phyloP scores from a whole-genome alignment of 2,113 vertebrate species.

The Podarcis raffonei region DNA sequence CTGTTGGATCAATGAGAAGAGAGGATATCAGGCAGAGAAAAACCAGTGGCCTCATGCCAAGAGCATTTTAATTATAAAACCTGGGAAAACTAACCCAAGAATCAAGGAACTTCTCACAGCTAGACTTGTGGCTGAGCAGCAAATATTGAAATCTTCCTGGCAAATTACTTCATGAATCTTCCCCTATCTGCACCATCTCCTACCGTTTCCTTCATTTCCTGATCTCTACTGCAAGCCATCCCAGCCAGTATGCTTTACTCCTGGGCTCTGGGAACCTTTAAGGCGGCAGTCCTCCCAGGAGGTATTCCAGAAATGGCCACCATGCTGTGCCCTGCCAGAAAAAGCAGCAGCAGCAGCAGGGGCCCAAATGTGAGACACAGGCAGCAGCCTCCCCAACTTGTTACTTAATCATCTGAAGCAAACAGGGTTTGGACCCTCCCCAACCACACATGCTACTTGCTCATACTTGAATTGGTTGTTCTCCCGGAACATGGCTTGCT shows the following conservation, averaged over 20 bases:
- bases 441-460: slow-evolving; percentile 53
- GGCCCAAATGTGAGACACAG: slow-evolving; percentile 59
- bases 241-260: not conserved
- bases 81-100: slow-evolving; percentile 52
- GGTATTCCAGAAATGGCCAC: slow-evolving; percentile 12
- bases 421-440: not conserved
- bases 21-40: slow-evolving; percentile 20
- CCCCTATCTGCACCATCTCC: slow-evolving; percentile 33
- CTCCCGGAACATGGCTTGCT: slow-evolving; percentile 69
- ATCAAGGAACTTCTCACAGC: slow-evolving; percentile 16
- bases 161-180: slow-evolving; percentile 55
- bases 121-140: not conserved
- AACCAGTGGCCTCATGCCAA: slow-evolving; percentile 49
- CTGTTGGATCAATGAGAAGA: slow-evolving; percentile 46
- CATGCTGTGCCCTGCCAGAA: slow-evolving; percentile 38
- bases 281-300: slow-evolving; percentile 20
- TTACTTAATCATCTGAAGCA: slow-evolving; percentile 8
- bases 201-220: not conserved
- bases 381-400: slow-evolving; percentile 60
- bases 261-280: not conserved
- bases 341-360: slow-evolving; percentile 41
- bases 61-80: slow-evolving; percentile 62
- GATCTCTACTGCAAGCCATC: not conserved
- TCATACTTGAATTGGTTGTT: slow-evolving; percentile 59
- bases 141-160: slow-evolving; percentile 38